Conservation (phyloP, 1,140 invertebrate species). For the Brachionus rotundiformis region DNA sequence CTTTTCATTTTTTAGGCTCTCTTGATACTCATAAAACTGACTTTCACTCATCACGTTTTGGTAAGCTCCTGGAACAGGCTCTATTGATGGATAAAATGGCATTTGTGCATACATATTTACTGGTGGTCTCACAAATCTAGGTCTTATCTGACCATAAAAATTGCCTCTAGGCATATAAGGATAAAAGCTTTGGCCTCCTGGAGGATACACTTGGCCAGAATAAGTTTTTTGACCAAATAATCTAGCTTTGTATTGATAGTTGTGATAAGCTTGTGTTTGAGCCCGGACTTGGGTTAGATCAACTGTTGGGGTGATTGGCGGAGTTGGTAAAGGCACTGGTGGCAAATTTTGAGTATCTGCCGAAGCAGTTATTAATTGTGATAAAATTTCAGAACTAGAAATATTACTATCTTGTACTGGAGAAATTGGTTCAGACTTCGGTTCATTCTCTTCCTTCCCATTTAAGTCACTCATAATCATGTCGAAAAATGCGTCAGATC, state of each 20-base stretch:
- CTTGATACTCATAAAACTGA: constrained; percentile 46
- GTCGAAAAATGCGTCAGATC: constrained; percentile 23
- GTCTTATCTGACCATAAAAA: background rate
- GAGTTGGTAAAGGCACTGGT: constrained; percentile 9
- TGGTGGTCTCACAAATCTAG: background rate
- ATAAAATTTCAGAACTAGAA: constrained; percentile 23
- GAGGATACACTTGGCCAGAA: background rate
- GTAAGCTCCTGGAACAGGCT: background rate
- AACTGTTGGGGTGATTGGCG: background rate
- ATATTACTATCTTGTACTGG: constrained; percentile 41
- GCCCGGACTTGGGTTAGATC: background rate
- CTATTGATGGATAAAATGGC: background rate
- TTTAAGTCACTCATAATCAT: constrained; percentile 23
- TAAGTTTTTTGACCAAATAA: constrained; percentile 5
- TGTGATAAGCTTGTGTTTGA: background rate
- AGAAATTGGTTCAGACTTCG: background rate
- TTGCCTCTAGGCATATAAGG: background rate
- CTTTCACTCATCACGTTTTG: constrained; percentile 19
- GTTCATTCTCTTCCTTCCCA: background rate
- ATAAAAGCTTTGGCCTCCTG: background rate
- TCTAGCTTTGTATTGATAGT: constrained; percentile 4
- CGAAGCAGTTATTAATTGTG: constrained; percentile 22
- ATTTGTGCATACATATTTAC: background rate
- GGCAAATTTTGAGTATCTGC: background rate
- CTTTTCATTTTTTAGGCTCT: constrained; percentile 18